phyloP scores from a whole-genome alignment of 2,797 vertebrate species.

The Potorous gilbertii region DNA sequence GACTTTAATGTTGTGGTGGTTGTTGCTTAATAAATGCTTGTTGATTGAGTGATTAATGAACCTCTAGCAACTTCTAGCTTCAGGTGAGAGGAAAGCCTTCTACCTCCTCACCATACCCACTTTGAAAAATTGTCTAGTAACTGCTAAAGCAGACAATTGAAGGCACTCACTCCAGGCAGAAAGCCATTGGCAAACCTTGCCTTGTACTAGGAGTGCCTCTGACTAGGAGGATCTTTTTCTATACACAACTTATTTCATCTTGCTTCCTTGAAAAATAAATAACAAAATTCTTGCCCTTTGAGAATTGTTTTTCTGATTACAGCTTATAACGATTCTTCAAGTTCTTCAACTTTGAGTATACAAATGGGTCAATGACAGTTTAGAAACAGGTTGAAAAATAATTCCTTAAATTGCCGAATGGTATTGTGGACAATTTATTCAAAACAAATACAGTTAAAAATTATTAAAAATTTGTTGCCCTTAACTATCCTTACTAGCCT shows the following conservation, averaged over 20 bases:
- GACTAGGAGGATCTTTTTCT: background rate
- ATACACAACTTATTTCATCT: background rate
- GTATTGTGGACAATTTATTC: background rate
- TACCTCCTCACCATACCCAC: background rate
- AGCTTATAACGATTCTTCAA: background rate
- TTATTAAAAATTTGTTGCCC: too few species aligned
- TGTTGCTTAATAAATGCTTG: background rate
- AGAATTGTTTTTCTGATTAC: background rate
- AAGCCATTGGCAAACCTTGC: background rate
- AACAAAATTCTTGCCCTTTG: background rate
- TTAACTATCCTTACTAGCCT: background rate
- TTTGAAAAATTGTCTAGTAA: background rate
- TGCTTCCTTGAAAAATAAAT: background rate
- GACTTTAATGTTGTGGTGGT: background rate
- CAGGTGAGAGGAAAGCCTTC: background rate
- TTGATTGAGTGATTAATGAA: background rate
- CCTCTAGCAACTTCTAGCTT: background rate
- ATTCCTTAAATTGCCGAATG: background rate
- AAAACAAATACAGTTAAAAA: background rate
- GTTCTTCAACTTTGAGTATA: background rate
- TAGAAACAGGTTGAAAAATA: background rate
- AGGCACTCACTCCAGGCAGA: background rate
- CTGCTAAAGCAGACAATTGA: background rate
- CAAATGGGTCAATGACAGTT: background rate
- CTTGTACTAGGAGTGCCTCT: background rate